Evolutionary conservation across 2,797 vertebrate genomes (phyloP).

Genomic region (Eleutherodactylus coqui): DNA sequence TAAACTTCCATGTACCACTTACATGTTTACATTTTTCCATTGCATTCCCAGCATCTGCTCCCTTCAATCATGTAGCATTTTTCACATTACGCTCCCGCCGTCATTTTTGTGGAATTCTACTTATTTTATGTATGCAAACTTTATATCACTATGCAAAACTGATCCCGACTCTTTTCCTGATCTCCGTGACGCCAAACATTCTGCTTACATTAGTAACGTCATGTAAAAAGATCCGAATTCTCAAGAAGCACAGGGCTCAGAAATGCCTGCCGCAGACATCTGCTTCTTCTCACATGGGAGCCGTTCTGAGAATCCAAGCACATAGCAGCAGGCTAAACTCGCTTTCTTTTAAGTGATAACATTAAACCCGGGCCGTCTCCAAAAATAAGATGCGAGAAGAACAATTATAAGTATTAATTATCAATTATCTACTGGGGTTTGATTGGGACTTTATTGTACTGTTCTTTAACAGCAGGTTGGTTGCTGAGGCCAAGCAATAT

Average conservation of each 20-base stretch:
- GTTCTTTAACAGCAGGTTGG: too few species aligned
- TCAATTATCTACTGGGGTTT: not conserved
- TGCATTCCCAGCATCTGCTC: not conserved
- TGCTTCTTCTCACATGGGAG: constrained; percentile 37
- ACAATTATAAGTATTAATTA: not conserved
- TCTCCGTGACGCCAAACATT: not conserved
- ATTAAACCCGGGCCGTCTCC: not conserved
- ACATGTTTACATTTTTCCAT: constrained; percentile 18
- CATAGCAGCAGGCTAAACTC: not conserved
- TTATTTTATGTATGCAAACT: not conserved
- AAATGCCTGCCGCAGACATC: constrained; percentile 25
- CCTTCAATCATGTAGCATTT: not conserved
- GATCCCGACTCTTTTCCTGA: not conserved
- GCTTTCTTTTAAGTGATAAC: not conserved
- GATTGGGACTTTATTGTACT: not conserved
- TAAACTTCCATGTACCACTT: not conserved
- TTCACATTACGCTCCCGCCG: not conserved
- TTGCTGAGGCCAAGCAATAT: not conserved
- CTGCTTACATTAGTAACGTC: constrained; percentile 4
- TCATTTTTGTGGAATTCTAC: not conserved
- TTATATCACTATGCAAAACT: not conserved
- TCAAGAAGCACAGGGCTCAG: not conserved
- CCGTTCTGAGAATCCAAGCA: not conserved
- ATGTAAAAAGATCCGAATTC: constrained; percentile 27
- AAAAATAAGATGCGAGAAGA: not conserved